Base-by-base conservation (phyloP, 2,888 invertebrate species). In the Mamestra brassicae region DNA sequence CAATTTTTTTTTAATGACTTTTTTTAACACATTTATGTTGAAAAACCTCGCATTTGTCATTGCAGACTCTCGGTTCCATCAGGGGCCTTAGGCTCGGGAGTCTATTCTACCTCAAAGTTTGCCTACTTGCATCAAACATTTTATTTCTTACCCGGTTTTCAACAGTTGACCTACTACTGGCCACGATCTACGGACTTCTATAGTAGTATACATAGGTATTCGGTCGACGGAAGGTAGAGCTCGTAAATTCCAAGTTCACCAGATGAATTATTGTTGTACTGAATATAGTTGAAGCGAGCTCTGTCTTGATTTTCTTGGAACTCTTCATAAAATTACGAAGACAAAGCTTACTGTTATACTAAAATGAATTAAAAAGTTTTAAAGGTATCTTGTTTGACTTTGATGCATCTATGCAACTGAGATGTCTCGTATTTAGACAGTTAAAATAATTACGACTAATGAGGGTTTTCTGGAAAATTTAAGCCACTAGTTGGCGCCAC, bases 211-310 rank as follows among this genome's bases (percentile, higher is more conserved):
- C 36, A 10, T 52, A 26, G 1, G 45, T 67, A 47, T 55, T 42
- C 50, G 54, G 70, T 52, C 63, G 61, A 65, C 67, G 17, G 61
- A 69, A 71, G 34, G 15, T 54, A 70, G 38, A 38, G 54, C 13
- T 69, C 78, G 61, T 81, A 81, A 83, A 81, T 80, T 66, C 50
- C 57, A 69, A 58, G 63, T 73, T 66, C 36, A 73, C 63, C 11
- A n/a, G 36, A 67, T 78, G 64, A 81, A 73, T 77, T 81, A 75
- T 71, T 66, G 54, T 11, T 72, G 17, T 58, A 64, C 50, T 50
- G 60, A 71, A 74, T 75, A 70, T 47, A 54, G 54, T 55, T 62
- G 38, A 70, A 69, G 54, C 58, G 42, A 55, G 58, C 58, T 69
- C 11, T 52, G 58, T 63, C 42, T 66, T n/a, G 55, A 54, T 54